Percentiles rank a stretch among this genome's conserved stretches.
phyloP scores from a whole-genome alignment of 2,113 vertebrate species.

The Poeciliopsis retropinna region DNA sequence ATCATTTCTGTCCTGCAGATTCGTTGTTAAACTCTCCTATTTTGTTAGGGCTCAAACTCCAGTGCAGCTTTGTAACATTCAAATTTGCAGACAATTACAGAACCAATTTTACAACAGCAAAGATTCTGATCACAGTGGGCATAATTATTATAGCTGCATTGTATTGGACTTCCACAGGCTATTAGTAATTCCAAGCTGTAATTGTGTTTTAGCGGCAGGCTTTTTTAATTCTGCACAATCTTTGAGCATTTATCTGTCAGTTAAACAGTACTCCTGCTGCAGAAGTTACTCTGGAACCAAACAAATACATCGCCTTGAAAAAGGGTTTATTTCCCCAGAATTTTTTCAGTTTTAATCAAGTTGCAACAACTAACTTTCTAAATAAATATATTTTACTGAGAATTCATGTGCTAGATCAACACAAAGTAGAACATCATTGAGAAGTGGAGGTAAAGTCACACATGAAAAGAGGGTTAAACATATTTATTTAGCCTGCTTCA shows the following conservation, averaged over 20 bases:
- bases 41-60: conserved; percentile 10
- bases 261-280: conserved; percentile 6
- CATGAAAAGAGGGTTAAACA: too few species aligned
- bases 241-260: conserved; percentile 13
- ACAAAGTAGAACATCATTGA: not conserved
- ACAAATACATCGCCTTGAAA: not conserved
- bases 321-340: not conserved
- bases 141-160: conserved; percentile 41
- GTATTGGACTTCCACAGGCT: conserved; percentile 18
- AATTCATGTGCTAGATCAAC: not conserved
- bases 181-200: conserved; percentile 23
- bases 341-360: not conserved
- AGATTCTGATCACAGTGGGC: conserved; percentile 33
- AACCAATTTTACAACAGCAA: conserved; percentile 24
- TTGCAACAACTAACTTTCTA: not conserved
- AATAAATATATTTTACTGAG: not conserved
- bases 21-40: conserved; percentile 20
- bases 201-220: conserved; percentile 34
- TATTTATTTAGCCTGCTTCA: too few species aligned
- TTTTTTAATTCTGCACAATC: conserved; percentile 10
- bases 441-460: not conserved
- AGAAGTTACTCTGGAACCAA: conserved; percentile 6
- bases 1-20: conserved; percentile 1
- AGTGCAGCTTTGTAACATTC: conserved; percentile 14
- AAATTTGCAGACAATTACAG: conserved; percentile 29